Evolutionary conservation across 1,140 invertebrate species (phyloP).

Genomic region (Rhyzopertha dominica): DNA sequence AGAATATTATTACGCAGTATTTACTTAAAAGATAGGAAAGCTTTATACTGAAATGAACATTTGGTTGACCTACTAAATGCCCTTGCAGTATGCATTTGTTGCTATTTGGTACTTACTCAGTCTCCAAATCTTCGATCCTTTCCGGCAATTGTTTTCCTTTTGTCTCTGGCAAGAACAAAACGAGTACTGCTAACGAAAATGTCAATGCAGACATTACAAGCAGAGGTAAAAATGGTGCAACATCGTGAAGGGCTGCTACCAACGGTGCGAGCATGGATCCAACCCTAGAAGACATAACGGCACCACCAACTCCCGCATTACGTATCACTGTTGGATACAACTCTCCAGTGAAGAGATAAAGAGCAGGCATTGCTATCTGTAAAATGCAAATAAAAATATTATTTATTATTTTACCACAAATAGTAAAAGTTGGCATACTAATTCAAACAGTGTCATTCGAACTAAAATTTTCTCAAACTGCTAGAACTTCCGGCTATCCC

Average conservation of each 20-base stretch:
- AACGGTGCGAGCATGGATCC: constrained; percentile 64
- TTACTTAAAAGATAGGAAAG: no score
- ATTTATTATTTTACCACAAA: no score
- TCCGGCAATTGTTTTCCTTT: constrained; percentile 65
- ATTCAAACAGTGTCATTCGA: no score
- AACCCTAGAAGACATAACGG: constrained; percentile 57
- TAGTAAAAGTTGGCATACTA: no score
- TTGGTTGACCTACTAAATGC: no score
- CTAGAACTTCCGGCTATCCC: no score
- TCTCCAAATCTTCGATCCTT: constrained; percentile 67
- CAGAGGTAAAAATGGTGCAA: constrained; percentile 55
- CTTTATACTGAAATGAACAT: no score
- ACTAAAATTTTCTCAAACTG: no score
- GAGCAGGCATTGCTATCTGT: constrained; percentile 32
- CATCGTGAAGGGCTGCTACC: constrained; percentile 55
- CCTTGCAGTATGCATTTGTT: no score
- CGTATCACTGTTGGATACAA: constrained; percentile 63
- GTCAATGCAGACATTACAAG: constrained; percentile 55
- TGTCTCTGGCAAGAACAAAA: constrained; percentile 68
- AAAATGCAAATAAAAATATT: no score
- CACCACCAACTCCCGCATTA: constrained; percentile 58
- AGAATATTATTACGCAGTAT: no score
- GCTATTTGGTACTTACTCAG: no score
- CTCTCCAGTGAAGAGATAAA: constrained; percentile 60
- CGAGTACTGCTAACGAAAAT: constrained; percentile 55